phyloP scores from a whole-genome alignment of 1,140 invertebrate genomes.

The Varroa destructor region DNA sequence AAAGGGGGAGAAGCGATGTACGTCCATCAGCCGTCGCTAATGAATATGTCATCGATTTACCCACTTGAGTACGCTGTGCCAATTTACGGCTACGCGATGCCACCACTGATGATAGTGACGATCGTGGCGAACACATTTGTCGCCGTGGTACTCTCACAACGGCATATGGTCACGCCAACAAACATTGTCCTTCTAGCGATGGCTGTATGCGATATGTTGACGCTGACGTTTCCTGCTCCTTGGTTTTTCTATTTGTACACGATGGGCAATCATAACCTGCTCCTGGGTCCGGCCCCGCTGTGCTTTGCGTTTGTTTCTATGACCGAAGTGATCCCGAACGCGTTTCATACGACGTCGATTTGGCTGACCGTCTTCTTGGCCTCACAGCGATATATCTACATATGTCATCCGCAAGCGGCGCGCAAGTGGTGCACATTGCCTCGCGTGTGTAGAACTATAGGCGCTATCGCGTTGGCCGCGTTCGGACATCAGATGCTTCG shows the following conservation, averaged over 20 bases:
- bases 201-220: slow-evolving; percentile 83
- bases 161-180: slow-evolving; percentile 54
- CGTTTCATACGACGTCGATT: slow-evolving; percentile 81
- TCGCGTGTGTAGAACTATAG: slow-evolving; percentile 58
- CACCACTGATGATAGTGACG: slow-evolving; percentile 67
- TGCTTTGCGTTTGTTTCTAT: slow-evolving; percentile 60
- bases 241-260: slow-evolving; percentile 72
- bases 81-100: slow-evolving; percentile 61
- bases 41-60: too few relatives aligned
- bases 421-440: slow-evolving; percentile 72
- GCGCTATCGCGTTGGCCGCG: slow-evolving; percentile 57
- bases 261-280: slow-evolving; percentile 65
- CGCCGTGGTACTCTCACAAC: slow-evolving; percentile 52
- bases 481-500: slow-evolving; percentile 52
- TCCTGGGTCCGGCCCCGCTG: slow-evolving; percentile 53
- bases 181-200: slow-evolving; percentile 59
- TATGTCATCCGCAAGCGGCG: slow-evolving; percentile 70
- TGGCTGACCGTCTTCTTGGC: slow-evolving; percentile 75
- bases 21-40: too few relatives aligned
- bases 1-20: too few relatives aligned
- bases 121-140: slow-evolving; percentile 79
- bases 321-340: slow-evolving; percentile 60
- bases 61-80: slow-evolving; percentile 52
- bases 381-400: slow-evolving; percentile 76
- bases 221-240: slow-evolving; percentile 43